Evolutionary conservation across 2,113 vertebrate species (phyloP).

Genomic region (Willisornis vidua): DNA sequence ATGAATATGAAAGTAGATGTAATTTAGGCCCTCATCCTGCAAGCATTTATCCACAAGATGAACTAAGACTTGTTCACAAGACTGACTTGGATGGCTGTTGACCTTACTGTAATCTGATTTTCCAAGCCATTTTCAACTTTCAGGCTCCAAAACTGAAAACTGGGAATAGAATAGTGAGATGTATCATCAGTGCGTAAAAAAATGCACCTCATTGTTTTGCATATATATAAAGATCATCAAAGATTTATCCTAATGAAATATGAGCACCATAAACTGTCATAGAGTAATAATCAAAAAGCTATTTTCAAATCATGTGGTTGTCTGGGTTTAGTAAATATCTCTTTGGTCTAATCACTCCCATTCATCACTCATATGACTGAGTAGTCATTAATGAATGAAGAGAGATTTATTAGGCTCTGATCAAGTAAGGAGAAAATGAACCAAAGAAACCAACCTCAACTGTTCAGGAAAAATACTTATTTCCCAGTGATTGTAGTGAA

Average conservation of each 20-base stretch:
- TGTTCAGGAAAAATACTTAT: not conserved
- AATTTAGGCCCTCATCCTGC: not conserved
- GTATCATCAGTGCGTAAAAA: not conserved
- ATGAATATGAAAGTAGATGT: not conserved
- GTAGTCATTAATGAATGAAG: not conserved
- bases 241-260: not conserved
- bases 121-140: not conserved
- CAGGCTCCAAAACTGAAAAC: not conserved
- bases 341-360: not conserved
- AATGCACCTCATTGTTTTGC: not conserved
- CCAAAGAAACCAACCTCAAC: not conserved
- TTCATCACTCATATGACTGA: not conserved
- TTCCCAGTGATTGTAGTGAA: not conserved
- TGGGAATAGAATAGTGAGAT: not conserved
- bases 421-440: not conserved
- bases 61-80: not conserved
- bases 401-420: not conserved
- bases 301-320: not conserved
- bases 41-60: not conserved
- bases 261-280: not conserved
- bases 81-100: not conserved
- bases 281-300: not conserved
- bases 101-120: not conserved
- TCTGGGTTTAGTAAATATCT: not conserved
- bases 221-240: not conserved